Conservation (phyloP, 2,888 invertebrate genomes). For the Microplitis manilae region DNA sequence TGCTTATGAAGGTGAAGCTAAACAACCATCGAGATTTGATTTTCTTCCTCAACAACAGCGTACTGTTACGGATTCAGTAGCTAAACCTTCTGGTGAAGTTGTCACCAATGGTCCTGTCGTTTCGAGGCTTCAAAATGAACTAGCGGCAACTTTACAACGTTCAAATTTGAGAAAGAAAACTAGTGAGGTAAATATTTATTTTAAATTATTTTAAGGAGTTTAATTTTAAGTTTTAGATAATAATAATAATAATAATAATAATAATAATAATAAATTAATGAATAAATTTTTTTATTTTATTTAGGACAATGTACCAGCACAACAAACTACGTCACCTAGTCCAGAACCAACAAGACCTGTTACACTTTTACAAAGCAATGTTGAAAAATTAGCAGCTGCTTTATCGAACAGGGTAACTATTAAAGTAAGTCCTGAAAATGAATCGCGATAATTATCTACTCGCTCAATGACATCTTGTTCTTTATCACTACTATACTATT, state of each 20-base stretch:
- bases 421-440: constrained; percentile 67
- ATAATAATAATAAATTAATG: not conserved
- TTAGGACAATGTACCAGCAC: constrained; percentile 51
- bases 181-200: constrained; percentile 68
- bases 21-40: constrained; percentile 82
- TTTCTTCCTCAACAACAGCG: constrained; percentile 73
- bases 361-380: constrained; percentile 56
- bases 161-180: constrained; percentile 84
- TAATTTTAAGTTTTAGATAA: not conserved
- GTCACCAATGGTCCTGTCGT: constrained; percentile 75
- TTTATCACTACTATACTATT: not conserved
- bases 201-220: not conserved
- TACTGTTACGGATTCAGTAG: constrained; percentile 44
- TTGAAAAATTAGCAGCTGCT: constrained; percentile 65
- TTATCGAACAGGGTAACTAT: constrained; percentile 69
- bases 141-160: constrained; percentile 82
- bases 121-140: constrained; percentile 81
- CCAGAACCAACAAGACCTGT: constrained; percentile 52
- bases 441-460: constrained; percentile 61
- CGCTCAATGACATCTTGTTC: constrained; percentile 18
- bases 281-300: constrained; percentile 33
- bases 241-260: too few relatives aligned
- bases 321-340: constrained; percentile 30
- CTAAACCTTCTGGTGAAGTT: constrained; percentile 64
- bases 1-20: constrained; percentile 68